Evolutionary conservation across 2,113 vertebrate species (phyloP).

Genomic region (Beaufortia kweichowensis): DNA sequence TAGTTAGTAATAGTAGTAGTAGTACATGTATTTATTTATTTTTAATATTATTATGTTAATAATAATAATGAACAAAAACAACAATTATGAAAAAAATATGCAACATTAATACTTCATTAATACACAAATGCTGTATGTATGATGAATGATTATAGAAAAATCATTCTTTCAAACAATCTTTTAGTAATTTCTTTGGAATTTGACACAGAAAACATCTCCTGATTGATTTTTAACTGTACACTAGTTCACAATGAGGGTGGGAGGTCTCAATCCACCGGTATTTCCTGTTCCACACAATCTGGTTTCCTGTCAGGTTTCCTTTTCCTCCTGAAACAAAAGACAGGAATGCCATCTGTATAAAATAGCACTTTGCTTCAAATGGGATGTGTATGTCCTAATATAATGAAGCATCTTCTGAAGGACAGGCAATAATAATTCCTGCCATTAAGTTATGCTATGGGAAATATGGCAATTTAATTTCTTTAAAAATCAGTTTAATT

Average conservation of each 20-base stretch:
- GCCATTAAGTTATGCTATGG: background rate
- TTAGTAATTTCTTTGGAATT: too few relatives aligned
- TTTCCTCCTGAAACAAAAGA: conserved; percentile 92
- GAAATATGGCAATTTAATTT: background rate
- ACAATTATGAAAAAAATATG: too few relatives aligned
- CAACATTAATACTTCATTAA: too few relatives aligned
- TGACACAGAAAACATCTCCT: background rate
- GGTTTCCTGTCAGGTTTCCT: conserved; percentile 96
- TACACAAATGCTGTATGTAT: too few relatives aligned
- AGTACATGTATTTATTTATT: background rate
- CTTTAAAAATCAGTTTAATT: background rate
- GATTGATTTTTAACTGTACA: conserved; percentile 72
- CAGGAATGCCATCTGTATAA: conserved; percentile 75
- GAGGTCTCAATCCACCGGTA: conserved; percentile 85
- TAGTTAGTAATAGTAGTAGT: background rate
- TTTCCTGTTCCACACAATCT: conserved; percentile 92
- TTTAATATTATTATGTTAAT: too few relatives aligned
- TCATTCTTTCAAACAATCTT: too few relatives aligned
- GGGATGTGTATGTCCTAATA: conserved; percentile 48
- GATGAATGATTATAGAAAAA: too few relatives aligned
- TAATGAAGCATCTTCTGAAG: conserved; percentile 31
- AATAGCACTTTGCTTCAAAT: conserved; percentile 29
- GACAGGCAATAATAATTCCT: background rate
- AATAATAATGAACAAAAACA: too few relatives aligned
- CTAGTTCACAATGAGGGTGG: conserved; percentile 74